A percentile compares a stretch with the other conserved stretches of the same genome.
Evolutionary conservation across 1,140 invertebrate species (phyloP).

Genomic region (Lucilia sericata): DNA sequence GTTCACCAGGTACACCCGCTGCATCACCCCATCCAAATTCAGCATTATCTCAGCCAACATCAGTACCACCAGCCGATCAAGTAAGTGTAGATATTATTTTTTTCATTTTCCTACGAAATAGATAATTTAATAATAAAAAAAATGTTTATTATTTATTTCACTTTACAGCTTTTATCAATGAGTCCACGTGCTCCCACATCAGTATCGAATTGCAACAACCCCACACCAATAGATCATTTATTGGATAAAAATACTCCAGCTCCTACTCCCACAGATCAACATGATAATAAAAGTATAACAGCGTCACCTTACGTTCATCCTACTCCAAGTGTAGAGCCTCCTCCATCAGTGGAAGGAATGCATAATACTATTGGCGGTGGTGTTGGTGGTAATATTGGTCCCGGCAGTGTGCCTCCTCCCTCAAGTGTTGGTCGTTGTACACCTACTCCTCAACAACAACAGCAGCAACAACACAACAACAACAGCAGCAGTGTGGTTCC

Average conservation of each 20-base stretch:
- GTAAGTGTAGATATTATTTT: conserved; percentile 52
- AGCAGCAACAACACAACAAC: too few species aligned
- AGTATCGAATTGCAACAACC: conserved; percentile 65
- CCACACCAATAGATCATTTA: conserved; percentile 66
- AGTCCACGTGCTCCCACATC: conserved; percentile 65
- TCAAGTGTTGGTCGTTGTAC: conserved; percentile 47
- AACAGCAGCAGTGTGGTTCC: conserved; percentile 53
- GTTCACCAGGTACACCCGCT: conserved; percentile 78
- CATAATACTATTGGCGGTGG: conserved; percentile 44
- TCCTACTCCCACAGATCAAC: conserved; percentile 66
- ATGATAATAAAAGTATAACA: conserved; percentile 65
- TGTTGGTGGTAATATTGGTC: conserved; percentile 14
- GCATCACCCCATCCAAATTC: conserved; percentile 84
- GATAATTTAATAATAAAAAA: too few species aligned
- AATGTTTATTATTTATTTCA: too few species aligned
- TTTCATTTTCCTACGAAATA: too few species aligned
- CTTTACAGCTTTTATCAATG: conserved; percentile 61
- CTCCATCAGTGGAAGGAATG: conserved; percentile 55
- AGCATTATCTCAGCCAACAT: conserved; percentile 77
- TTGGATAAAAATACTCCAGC: conserved; percentile 67
- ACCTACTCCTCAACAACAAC: conserved; percentile 45
- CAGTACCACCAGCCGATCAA: conserved; percentile 79
- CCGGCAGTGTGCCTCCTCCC: conserved; percentile 45
- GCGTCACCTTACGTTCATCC: conserved; percentile 66
- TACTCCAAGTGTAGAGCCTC: conserved; percentile 64